Evolutionary conservation across 1,140 invertebrate species (phyloP), one percentile per base, ranked within the genome.

Genomic region (Brachionus calyciflorus): DNA sequence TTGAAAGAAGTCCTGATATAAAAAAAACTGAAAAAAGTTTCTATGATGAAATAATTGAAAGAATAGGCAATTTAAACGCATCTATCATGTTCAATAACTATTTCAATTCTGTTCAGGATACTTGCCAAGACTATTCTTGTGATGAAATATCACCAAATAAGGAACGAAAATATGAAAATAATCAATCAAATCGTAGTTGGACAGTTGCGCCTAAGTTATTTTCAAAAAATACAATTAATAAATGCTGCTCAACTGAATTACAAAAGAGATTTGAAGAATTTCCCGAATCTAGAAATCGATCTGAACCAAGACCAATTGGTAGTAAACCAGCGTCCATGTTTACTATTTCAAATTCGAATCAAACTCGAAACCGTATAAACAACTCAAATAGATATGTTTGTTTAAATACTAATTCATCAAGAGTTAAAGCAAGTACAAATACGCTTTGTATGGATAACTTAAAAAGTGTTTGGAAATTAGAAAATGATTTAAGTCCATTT

Each of bases 321-420:
- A 51, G 21, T 10, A 73, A 73, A n/a, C 69, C 69, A 40, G 69
- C 69, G 26, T 73, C 69, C 1, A 73, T 73, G 69, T 55, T 73
- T 21, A 65, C 40, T 17, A 44, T 65, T 44, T 65, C 60, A 28
- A 65, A 14, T 17, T 14, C 9, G 5, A 14, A 10, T 24, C 9
- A 21, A 24, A 65, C 41, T 26, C 60, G 60, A 3, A 65, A 65
- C 44, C 60, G 37, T n/a, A 21, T 17, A 44, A 19, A 19, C 24
- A 65, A 46, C 12, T 44, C 26, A 12, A 44, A 65, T 28, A 17
- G 4, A 12, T 49, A 17, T 30, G 24, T 41, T 57, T 33, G 4
- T 57, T 6, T 57, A 28, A 28, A 33, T 17, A 57, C 33, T 5
- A 37, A 33, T 33, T 4, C 10, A 4, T 10, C 6, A 3, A 28